Base-by-base conservation (phyloP, 2,888 invertebrate species). In the Gandaritis pyraliata region DNA sequence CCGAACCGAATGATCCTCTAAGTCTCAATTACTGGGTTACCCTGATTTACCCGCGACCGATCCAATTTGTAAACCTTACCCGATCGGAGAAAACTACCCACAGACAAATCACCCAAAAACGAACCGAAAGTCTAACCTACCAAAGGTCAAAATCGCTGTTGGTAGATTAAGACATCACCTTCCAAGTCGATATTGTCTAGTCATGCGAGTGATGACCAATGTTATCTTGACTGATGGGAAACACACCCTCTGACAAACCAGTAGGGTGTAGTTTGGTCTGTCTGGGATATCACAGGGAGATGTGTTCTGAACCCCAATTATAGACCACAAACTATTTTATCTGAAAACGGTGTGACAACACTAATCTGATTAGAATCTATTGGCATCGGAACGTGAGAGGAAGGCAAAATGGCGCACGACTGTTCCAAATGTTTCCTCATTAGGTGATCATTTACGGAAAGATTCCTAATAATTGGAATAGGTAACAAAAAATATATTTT, bases 271-370 rank as follows among this genome's bases (percentile, higher is more conserved):
- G 64, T 82, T 81, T 82, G 29, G 69, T 55, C 61, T 74, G 66
- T 15, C 23, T 29, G n/a, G 13, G 10, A n/a, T 43, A 51, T 65
- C 10, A 70, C 69, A 71, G 70, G 73, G 77, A 71, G 75, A 75
- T 67, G 75, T 77, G 81, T 76, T 78, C 80, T 81, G 85, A 81
- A 85, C 87, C 87, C 85, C 90, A 90, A 90, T 90, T 91, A 91
- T 90, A 88, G 90, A 81, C 90, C 90, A 89, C 90, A 90, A 90
- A 90, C 90, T 90, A 90, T 90, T 91, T 90, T 90, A 90, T 90
- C 90, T 89, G 87, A 88, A 89, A 80, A 88, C 88, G 87, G 86
- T 87, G 88, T 85, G 91, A 91, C 92, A 88, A 83, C 86, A 78
- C 80, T 92, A 91, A 91, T 92, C 91, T 90, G 85, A 86, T 92